Percentiles rank a stretch among this genome's conserved stretches.
These are phyloP conservation scores for Sceliomorpha sp. DNA, from an alignment of 2,888 invertebrate genomes.

Conservation along the genomic window DNA sequence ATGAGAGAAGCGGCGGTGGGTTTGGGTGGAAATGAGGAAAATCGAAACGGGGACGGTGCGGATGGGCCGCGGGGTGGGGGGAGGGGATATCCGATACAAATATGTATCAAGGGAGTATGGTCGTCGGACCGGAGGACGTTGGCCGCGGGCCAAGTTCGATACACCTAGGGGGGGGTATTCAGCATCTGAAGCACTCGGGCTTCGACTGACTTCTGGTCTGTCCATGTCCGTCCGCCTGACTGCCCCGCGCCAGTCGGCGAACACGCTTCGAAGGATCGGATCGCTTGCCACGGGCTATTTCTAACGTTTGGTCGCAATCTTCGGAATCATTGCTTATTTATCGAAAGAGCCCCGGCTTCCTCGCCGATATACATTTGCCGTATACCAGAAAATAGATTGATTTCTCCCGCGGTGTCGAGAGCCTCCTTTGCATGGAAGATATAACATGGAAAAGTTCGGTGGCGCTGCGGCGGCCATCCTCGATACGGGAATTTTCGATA, in stretches of 20 bases:
- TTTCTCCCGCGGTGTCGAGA: no score
- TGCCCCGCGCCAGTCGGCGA: conserved; percentile 3
- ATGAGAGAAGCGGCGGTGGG: neutral
- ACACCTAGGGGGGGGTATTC: conserved; percentile 56
- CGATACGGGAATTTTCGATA: no score
- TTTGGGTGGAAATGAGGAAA: conserved; percentile 49
- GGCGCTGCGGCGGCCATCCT: no score
- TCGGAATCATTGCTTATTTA: conserved; percentile 24
- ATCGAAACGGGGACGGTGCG: conserved; percentile 31
- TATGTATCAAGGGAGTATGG: conserved; percentile 58
- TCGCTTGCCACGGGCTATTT: conserved; percentile 15
- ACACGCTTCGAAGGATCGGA: conserved; percentile 17
- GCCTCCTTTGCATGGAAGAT: no score
- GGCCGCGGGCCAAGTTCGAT: conserved; percentile 59
- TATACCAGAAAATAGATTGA: no score
- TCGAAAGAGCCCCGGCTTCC: conserved; percentile 25
- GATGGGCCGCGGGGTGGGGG: no score
- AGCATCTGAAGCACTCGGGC: conserved; percentile 41
- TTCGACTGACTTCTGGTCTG: conserved; percentile 19
- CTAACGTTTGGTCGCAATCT: conserved; percentile 21
- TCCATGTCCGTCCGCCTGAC: conserved; percentile 11
- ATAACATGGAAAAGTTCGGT: no score
- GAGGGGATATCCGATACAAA: conserved; percentile 50
- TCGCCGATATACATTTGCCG: conserved; percentile 11
- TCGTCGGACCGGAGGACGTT: conserved; percentile 28